A percentile compares a stretch with the other conserved stretches of the same genome.
These are phyloP conservation scores for Watsonalla binaria DNA, from an alignment of 2,888 invertebrate genomes.

Conservation along the genomic window DNA sequence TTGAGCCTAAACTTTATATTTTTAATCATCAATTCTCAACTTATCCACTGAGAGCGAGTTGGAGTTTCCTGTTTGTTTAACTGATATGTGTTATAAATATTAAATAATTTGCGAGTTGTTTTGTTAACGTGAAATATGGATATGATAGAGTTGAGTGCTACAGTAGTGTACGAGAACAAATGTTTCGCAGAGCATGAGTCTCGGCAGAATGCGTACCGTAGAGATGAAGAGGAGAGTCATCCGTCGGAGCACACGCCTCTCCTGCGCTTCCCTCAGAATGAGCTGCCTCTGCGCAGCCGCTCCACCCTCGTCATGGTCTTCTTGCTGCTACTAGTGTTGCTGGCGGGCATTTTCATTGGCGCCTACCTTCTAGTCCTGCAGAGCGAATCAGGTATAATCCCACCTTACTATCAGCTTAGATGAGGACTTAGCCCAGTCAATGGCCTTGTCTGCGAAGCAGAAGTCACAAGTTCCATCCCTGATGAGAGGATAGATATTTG, in stretches of 20 bases:
- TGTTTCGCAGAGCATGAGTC: conserved; percentile 51
- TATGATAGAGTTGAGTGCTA: neutral
- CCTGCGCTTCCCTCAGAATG: conserved; percentile 34
- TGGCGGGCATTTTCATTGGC: conserved; percentile 55
- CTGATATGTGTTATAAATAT: neutral
- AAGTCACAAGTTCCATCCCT: no score
- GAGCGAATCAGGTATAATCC: conserved; percentile 40
- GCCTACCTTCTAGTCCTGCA: conserved; percentile 58
- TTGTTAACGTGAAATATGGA: neutral
- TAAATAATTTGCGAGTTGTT: neutral
- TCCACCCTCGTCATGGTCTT: conserved; percentile 37
- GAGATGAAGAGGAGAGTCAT: conserved; percentile 21
- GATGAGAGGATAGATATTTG: no score
- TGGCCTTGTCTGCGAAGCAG: no score
- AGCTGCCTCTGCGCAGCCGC: conserved; percentile 15
- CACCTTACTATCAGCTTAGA: neutral
- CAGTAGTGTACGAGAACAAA: conserved; percentile 2
- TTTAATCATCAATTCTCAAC: neutral
- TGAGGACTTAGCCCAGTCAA: neutral
- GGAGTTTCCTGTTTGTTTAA: neutral
- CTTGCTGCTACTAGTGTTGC: conserved; percentile 40
- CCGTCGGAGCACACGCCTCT: conserved; percentile 47
- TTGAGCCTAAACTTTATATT: neutral
- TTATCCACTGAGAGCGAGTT: neutral
- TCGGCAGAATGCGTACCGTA: conserved; percentile 36